Evolutionary conservation across 2,113 vertebrate genomes (phyloP).

Genomic region (Gavia stellata): DNA sequence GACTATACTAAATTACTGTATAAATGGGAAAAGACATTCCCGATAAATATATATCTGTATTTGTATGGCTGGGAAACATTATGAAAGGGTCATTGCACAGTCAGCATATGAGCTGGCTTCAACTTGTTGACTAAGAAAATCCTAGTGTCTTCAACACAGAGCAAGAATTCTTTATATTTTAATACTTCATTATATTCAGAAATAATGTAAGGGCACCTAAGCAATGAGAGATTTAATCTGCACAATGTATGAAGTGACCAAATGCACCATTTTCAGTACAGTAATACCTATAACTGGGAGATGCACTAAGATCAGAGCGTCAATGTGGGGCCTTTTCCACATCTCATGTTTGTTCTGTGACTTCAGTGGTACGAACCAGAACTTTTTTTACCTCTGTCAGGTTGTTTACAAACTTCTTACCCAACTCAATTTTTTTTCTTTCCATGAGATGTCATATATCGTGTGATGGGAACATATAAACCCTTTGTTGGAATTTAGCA

Average conservation of each 20-base stretch:
- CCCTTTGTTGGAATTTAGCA: background rate
- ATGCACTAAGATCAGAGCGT: background rate
- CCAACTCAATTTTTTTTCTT: background rate
- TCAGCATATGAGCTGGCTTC: constrained; percentile 2
- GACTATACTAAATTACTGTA: background rate
- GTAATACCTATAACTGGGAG: background rate
- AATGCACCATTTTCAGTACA: background rate
- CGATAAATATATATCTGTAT: background rate
- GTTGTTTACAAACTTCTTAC: background rate
- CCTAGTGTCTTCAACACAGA: background rate
- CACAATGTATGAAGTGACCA: background rate
- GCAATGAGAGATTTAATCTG: background rate
- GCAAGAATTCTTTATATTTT: background rate
- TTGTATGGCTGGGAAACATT: constrained; percentile 6
- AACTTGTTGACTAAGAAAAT: constrained; percentile 25
- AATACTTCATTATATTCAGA: background rate
- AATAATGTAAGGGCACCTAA: background rate
- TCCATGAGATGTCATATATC: background rate
- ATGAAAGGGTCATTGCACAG: constrained; percentile 16
- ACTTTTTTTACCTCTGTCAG: background rate
- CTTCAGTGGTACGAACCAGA: background rate
- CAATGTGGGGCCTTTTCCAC: fast-evolving
- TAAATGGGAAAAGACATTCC: constrained; percentile 21
- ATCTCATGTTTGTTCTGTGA: background rate
- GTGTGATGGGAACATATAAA: background rate